phyloP scores from a whole-genome alignment of 1,140 invertebrate genomes.

The Brachionus koreanus region DNA sequence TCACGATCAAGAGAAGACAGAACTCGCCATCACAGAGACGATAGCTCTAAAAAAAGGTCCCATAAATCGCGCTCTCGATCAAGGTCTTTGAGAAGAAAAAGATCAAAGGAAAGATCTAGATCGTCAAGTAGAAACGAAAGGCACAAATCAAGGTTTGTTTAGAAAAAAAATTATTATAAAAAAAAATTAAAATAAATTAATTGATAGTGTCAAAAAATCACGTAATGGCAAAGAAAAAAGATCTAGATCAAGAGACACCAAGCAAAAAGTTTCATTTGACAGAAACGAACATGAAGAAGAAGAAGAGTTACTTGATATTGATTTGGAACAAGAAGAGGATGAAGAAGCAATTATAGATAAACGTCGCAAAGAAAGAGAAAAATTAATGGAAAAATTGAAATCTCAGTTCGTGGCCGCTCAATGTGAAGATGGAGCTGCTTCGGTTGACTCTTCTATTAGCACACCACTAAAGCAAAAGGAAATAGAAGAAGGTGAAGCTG shows the following conservation, averaged over 20 bases:
- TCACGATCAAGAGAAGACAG: slow-evolving; percentile 14
- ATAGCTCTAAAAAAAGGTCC: neutral
- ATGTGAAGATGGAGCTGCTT: neutral
- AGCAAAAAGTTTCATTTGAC: neutral
- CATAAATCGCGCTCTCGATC: slow-evolving; percentile 16
- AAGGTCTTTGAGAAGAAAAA: neutral
- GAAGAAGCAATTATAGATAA: slow-evolving; percentile 88
- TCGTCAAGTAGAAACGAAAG: neutral
- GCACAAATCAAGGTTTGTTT: neutral
- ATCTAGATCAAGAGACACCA: neutral
- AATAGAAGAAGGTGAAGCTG: slow-evolving; percentile 28
- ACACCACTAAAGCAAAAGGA: neutral
- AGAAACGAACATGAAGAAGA: neutral
- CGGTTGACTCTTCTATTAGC: neutral
- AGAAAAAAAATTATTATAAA: neutral
- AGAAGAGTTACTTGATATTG: neutral
- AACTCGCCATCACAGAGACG: neutral
- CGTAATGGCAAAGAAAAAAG: neutral
- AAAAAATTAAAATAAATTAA: neutral
- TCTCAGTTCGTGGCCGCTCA: neutral
- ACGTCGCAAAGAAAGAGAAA: slow-evolving; percentile 79
- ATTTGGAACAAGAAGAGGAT: slow-evolving; percentile 72
- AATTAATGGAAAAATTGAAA: slow-evolving; percentile 60
- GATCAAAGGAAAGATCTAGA: neutral
- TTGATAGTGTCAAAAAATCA: neutral